Conservation (phyloP, 2,797 vertebrate genomes). For the Natrix natrix region DNA sequence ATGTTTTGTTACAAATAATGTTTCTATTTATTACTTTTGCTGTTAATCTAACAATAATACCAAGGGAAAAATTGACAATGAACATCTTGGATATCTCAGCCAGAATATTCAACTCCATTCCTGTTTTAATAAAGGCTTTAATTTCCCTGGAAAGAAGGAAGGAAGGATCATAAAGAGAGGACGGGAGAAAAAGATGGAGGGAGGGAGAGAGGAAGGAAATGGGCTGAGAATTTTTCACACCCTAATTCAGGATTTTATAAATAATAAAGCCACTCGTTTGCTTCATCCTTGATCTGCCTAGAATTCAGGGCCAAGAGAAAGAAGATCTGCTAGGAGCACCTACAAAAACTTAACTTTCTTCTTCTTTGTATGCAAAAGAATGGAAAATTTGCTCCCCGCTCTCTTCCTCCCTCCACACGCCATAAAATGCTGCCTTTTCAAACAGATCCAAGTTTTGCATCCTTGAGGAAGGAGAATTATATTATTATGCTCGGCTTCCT, state of each 20-base stretch:
- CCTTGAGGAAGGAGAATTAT: neutral
- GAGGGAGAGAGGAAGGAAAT: neutral
- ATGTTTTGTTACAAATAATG: neutral
- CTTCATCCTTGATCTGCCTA: neutral
- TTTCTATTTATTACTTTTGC: neutral
- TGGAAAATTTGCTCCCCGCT: neutral
- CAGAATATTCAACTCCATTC: neutral
- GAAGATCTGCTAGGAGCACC: neutral
- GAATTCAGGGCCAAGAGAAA: neutral
- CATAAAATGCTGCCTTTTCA: neutral
- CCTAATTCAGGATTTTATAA: neutral
- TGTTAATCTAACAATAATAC: neutral
- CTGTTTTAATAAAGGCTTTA: neutral
- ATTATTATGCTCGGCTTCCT: neutral
- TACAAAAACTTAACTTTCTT: neutral
- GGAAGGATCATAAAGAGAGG: neutral
- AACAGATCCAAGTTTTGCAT: neutral
- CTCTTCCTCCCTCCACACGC: neutral
- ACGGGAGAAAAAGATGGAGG: too few species aligned
- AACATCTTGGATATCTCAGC: neutral
- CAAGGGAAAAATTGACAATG: neutral
- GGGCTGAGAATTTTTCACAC: neutral
- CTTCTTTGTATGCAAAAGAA: neutral
- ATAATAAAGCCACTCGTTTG: neutral
- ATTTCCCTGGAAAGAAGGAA: neutral